Evolutionary conservation across 1,140 invertebrate genomes (phyloP).

Genomic region (Drosophila asahinai): DNA sequence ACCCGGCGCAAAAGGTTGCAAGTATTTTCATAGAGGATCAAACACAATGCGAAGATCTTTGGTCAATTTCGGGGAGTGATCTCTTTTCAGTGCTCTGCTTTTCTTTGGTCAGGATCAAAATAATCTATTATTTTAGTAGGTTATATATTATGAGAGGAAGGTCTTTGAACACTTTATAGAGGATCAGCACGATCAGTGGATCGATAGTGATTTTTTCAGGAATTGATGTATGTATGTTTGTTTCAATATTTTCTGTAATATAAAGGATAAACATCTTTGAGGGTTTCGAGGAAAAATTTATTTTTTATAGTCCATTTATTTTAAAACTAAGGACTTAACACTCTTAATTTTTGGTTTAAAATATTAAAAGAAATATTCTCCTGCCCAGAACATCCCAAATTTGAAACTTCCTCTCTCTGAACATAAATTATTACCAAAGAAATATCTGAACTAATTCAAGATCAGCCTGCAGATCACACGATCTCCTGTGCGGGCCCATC

Average conservation of each 20-base stretch:
- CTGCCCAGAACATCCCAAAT: too few relatives aligned
- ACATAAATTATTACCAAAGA: constrained; percentile 1
- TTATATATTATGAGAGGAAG: neutral
- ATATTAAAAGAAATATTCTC: too few relatives aligned
- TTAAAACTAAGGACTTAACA: neutral
- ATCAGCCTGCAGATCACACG: constrained; percentile 5
- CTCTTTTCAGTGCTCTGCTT: neutral
- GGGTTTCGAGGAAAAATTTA: neutral
- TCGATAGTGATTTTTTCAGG: neutral
- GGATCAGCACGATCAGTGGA: neutral
- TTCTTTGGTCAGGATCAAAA: neutral
- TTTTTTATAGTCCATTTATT: too few relatives aligned
- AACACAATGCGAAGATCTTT: constrained; percentile 15
- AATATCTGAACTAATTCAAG: constrained; percentile 2
- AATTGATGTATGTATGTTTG: neutral
- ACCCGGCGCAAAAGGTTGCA: constrained; percentile 30
- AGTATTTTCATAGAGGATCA: constrained; percentile 37
- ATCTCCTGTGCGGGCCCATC: constrained; percentile 9
- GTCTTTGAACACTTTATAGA: too few relatives aligned
- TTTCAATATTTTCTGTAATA: too few relatives aligned
- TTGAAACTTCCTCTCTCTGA: neutral
- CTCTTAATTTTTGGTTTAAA: neutral
- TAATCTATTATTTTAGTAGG: constrained; percentile 18
- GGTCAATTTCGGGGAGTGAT: constrained; percentile 7
- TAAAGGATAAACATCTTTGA: neutral